Base-by-base conservation (phyloP, 2,113 vertebrate genomes). In the Eurystomus gularis region DNA sequence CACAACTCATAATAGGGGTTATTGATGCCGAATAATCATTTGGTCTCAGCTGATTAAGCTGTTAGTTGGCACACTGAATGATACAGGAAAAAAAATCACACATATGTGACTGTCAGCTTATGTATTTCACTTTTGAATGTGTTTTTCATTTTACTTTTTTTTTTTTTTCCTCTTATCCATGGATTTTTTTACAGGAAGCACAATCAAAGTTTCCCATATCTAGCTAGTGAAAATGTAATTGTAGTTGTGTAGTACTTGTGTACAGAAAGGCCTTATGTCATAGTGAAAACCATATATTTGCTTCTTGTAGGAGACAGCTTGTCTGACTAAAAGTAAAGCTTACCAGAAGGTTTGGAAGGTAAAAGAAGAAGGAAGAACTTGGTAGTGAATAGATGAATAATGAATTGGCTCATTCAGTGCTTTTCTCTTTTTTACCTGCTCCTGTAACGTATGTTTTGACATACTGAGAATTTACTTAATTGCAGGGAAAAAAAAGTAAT, bases 11-110 rank as follows among this genome's bases (percentile, higher is more conserved):
- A 70, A 87, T 73, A 83, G 24, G n/a, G 29, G 26, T 73, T 94
- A 88, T 40, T 93, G 72, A 46, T 80, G 68, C 64, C 93, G 55
- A 92, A 90, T 88, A 94, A 86, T 86, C 31, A 81, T 90, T 94
- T 92, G 54, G 4, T 86, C 9, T 86, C 31, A 51, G 48, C 26
- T 90, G 33, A 77, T 86, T 31, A 44, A 81, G 37, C 46, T 75
- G 49, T 35, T 90, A 78, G 51, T 31, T n/a, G 73, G 18, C 23
- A 52, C 3, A 31, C 13, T 61, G 55, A 11, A 8, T 35, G 76
- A 13, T 28, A 77, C n/a, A 40, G 1, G 44, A 26, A 66, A 51
- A 83, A 42, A 68, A 78, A 66, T 29, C 33, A 26, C 55, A 66
- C 11, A 5, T 37, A 16, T 8, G 7, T 44, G 54, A 46, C 29